These are phyloP conservation scores for Plumapathes pennacea DNA, from an alignment of 92 coral and sea anemone genomes.

Conservation along the genomic window DNA sequence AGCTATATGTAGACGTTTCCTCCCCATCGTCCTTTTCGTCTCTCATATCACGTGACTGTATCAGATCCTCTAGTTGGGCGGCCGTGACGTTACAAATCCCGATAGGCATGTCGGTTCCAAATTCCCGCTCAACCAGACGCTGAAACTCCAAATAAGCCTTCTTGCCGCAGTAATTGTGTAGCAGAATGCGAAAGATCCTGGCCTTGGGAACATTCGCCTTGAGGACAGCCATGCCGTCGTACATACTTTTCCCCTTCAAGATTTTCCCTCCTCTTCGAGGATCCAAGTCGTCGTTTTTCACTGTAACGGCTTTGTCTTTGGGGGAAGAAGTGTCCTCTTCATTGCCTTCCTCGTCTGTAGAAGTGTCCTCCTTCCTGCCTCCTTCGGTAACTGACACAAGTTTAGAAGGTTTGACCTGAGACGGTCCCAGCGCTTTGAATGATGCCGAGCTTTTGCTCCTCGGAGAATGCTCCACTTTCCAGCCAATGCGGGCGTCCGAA, in stretches of 20 bases:
- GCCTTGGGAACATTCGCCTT: constrained; percentile 23
- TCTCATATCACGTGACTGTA: background rate
- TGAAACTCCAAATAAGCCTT: constrained; percentile 52
- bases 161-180: constrained; percentile 57
- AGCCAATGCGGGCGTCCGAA: constrained; percentile 48
- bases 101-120: constrained; percentile 51
- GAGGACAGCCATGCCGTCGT: constrained; percentile 41
- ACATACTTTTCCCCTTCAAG: constrained; percentile 34
- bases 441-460: constrained; percentile 12
- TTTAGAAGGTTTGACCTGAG: constrained; percentile 10
- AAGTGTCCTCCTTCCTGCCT: background rate
- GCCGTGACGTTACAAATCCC: constrained; percentile 62
- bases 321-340: background rate
- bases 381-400: background rate
- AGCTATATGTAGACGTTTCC: background rate
- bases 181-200: constrained; percentile 48
- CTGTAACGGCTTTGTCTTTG: background rate
- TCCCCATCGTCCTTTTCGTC: constrained; percentile 3
- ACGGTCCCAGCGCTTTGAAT: constrained; percentile 2
- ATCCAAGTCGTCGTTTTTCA: constrained; percentile 1
- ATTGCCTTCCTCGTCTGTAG: constrained; percentile 1
- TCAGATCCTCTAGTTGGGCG: constrained; percentile 49
- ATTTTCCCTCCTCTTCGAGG: constrained; percentile 1
- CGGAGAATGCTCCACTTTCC: constrained; percentile 56
- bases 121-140: constrained; percentile 48